phyloP scores from a whole-genome alignment of 2,113 vertebrate species.

The Clinocottus analis region DNA sequence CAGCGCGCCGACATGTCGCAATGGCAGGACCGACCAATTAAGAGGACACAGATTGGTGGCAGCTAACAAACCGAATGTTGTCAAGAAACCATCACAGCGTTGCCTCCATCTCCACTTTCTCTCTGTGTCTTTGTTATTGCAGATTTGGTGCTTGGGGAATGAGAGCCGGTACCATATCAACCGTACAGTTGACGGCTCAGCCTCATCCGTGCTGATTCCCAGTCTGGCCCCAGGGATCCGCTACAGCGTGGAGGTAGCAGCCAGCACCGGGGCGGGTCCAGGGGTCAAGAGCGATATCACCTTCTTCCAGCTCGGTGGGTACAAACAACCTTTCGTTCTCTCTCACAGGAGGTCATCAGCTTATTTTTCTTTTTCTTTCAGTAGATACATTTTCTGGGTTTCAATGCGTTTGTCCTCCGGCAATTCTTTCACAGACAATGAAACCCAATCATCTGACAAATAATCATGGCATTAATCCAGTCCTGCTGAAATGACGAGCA shows the following conservation, averaged over 20 bases:
- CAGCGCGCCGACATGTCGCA: slow-evolving; percentile 11
- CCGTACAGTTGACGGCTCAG: slow-evolving; percentile 92
- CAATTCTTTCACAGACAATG: slow-evolving; percentile 3
- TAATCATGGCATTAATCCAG: slow-evolving; percentile 59
- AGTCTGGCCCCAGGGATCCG: slow-evolving; percentile 91
- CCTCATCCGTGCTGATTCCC: slow-evolving; percentile 91
- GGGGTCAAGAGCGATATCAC: slow-evolving; percentile 94
- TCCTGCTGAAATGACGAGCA: slow-evolving; percentile 33
- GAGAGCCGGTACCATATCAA: slow-evolving; percentile 97
- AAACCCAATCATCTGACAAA: slow-evolving; percentile 42
- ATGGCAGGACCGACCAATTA: slow-evolving; percentile 23
- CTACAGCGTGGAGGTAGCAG: slow-evolving; percentile 95
- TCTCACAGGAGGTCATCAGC: not conserved
- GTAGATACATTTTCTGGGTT: slow-evolving; percentile 10
- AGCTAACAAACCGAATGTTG: slow-evolving; percentile 33
- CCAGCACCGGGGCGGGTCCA: slow-evolving; percentile 91
- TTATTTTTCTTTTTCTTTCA: slow-evolving; percentile 3
- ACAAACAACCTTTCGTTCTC: slow-evolving; percentile 4
- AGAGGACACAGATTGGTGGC: slow-evolving; percentile 12
- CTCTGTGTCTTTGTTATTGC: slow-evolving; percentile 41
- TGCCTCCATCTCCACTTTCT: slow-evolving; percentile 19
- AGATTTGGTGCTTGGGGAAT: slow-evolving; percentile 99
- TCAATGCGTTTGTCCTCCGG: slow-evolving; percentile 23
- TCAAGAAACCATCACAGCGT: slow-evolving; percentile 27
- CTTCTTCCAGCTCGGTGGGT: slow-evolving; percentile 94